Evolutionary conservation across 2,113 vertebrate species (phyloP), one percentile per base, ranked within the genome.

Genomic region (Bettongia penicillata): DNA sequence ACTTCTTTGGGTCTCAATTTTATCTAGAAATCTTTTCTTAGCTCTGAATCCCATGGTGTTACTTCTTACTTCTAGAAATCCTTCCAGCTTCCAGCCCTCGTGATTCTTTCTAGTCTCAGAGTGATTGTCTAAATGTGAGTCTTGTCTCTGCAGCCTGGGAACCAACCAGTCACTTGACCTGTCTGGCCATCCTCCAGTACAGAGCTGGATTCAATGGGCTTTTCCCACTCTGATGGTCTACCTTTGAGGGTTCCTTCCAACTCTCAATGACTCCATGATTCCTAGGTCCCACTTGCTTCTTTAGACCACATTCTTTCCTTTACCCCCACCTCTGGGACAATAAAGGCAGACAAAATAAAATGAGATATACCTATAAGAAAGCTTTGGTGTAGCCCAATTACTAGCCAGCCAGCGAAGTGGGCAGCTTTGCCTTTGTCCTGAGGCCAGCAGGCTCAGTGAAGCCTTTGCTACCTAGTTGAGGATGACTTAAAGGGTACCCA

Each of bases 351-450:
- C 37, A 37, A 12, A 68, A 68, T 37, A 37, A 68, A 68, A 31
- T 11, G 99, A 99, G 98, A 99, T 99, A 98, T 99, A 99, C 31
- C 31, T 68, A 0, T 68, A n/a, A 99, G 91, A 99, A 98, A 0
- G 99, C 99, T 99, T 99, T 99, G 97, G 99, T 99, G 1, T 99
- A 99, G 68, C 99, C 97, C 95, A 99, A 99, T 95, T 99, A 99
- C 99, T 99, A 97, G 16, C n/a, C 57, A 95, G 51, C 31, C 53
- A 48, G 1, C 1, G 90, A 57, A 23, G 23, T 24, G 22, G 68
- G 22, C 26, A 0, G 12, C 51, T 55, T 96, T 52, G 90, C 90
- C 90, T 51, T 90, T 48, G 90, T 50, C 28, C 90, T 51, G 24
- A 25, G 90, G 90, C 24, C 48, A 90, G 8, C 49, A 8, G 14